These are phyloP conservation scores for Eurosta solidaginis DNA, from an alignment of 1,140 invertebrate species.

Conservation along the genomic window DNA sequence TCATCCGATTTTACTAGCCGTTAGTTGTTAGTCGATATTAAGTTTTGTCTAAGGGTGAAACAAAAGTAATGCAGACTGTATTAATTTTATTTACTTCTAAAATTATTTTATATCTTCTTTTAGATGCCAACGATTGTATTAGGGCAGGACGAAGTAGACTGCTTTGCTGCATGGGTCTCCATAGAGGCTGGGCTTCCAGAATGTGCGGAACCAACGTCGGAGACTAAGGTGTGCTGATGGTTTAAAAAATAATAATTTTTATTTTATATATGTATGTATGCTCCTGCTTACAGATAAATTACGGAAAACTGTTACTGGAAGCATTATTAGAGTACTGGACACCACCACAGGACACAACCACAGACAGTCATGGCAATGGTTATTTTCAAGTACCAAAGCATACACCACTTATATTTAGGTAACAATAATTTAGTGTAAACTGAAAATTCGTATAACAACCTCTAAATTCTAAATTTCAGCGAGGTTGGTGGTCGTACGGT, in stretches of 20 bases:
- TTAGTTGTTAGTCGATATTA: too few species aligned
- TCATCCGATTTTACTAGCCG: too few species aligned
- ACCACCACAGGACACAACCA: conserved; percentile 65
- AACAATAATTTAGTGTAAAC: conserved; percentile 36
- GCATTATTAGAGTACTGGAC: conserved; percentile 97
- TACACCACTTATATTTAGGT: conserved; percentile 96
- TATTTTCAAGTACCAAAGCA: conserved; percentile 94
- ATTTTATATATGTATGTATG: background rate
- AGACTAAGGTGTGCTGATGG: conserved; percentile 65
- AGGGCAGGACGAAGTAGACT: conserved; percentile 95
- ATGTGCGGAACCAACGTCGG: conserved; percentile 75
- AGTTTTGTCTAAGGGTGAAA: too few species aligned
- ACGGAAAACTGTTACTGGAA: conserved; percentile 91
- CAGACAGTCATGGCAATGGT: conserved; percentile 73
- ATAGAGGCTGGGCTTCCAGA: conserved; percentile 86
- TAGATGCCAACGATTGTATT: conserved; percentile 97
- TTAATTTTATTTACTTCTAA: background rate
- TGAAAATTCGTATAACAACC: background rate
- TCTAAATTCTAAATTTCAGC: conserved; percentile 62
- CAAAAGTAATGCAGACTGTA: too few species aligned
- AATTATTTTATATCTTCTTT: conserved; percentile 41
- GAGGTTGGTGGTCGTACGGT: conserved; percentile 91
- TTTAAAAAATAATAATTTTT: background rate
- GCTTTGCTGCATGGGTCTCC: conserved; percentile 97
- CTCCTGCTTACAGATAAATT: conserved; percentile 77